A percentile compares a stretch with the other conserved stretches of the same genome.
These are phyloP conservation scores for Cryptocephalus moraei DNA, from an alignment of 2,888 invertebrate species.

Conservation along the genomic window DNA sequence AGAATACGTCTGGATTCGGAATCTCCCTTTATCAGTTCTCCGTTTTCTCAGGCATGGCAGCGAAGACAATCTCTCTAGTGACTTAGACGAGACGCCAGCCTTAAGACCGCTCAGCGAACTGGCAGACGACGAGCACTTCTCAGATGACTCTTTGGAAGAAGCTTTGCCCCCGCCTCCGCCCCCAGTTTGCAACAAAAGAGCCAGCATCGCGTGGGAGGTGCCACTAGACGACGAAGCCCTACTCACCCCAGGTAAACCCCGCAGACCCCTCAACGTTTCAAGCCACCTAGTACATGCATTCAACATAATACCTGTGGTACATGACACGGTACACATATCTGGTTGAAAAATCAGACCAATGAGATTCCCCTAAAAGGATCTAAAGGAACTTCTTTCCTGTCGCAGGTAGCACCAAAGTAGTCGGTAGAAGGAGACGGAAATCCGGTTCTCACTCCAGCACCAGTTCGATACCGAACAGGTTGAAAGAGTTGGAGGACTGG, in stretches of 20 bases:
- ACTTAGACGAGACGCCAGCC: constrained; percentile 27
- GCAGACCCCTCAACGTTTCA: no score
- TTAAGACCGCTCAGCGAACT: constrained; percentile 31
- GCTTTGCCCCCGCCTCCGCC: constrained; percentile 55
- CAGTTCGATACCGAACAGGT: constrained; percentile 59
- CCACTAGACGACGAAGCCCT: constrained; percentile 62
- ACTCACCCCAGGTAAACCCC: constrained; percentile 47
- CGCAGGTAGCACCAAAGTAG: constrained; percentile 31
- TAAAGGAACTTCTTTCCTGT: no score
- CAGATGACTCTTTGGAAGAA: constrained; percentile 77
- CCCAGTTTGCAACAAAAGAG: constrained; percentile 52
- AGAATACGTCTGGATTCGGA: no score
- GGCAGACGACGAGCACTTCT: constrained; percentile 58
- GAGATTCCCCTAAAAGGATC: no score
- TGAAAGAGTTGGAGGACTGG: constrained; percentile 63
- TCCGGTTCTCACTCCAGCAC: constrained; percentile 53
- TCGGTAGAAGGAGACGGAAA: constrained; percentile 27
- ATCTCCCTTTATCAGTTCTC: background rate
- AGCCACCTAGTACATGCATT: no score
- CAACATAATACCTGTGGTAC: no score
- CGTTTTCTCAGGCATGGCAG: constrained; percentile 23
- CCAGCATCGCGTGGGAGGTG: constrained; percentile 82
- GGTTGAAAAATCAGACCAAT: no score
- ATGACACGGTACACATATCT: no score
- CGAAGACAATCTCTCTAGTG: constrained; percentile 34